Evolutionary conservation across 2,888 invertebrate genomes (phyloP), one percentile per base, ranked within the genome.

Genomic region (Alsophila aescularia): DNA sequence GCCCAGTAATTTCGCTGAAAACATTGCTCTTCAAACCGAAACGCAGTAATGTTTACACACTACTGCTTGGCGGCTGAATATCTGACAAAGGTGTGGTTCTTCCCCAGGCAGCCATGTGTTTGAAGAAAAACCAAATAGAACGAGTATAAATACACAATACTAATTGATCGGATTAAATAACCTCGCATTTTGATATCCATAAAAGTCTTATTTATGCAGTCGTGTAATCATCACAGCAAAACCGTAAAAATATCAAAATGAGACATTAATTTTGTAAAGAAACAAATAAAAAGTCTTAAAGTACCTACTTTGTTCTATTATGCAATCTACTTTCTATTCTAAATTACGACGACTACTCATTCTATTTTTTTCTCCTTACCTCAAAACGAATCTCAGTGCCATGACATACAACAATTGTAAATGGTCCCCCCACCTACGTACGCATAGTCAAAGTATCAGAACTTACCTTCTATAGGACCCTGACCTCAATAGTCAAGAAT

Each of bases 321-420:
- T 21, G 54, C 43, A 54, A 54, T 49, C 37, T 35, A 54, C 54
- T 54, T 48, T 54, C 54, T 54, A 54, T 34, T 54, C 54, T 44
- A 12, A 39, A 44, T 54, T 54, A 54, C 43, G 48, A 41, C 39
- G 16, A 42, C 10, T 43, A 32, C 12, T 43, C 18, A 49, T 54
- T 54, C 54, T 54, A 54, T 54, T 54, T 54, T 40, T 54, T 37
- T 43, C 49, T 54, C 54, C 54, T 39, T 27, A 42, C 43, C 39
- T 54, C 54, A 18, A 48, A 37, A 49, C 37, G 40, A 54, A 44
- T 54, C 21, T 43, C 12, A 24, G 54, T 48, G 16, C 37, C 42
- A 43, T 49, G 54, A 54, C 54, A 54, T 36, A 54, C 54, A 49
- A 39, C 5, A 24, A 54, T 35, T 8, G 39, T 43, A 34, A 43